Percentiles rank a stretch among this genome's conserved stretches.
phyloP scores from a whole-genome alignment of 2,113 vertebrate species.

The Psettodes erumei region DNA sequence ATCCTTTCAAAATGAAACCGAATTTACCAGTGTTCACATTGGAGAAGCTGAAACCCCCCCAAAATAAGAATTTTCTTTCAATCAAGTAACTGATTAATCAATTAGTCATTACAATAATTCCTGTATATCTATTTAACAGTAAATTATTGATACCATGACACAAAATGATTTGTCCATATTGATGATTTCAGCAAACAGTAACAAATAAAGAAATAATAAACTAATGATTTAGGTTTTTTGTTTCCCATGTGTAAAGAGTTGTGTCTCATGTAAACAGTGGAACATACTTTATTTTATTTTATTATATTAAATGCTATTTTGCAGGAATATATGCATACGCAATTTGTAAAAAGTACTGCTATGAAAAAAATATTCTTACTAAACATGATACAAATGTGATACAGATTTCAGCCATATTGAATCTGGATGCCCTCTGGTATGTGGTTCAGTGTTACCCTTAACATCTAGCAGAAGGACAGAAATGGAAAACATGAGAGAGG shows the following conservation, averaged over 20 bases:
- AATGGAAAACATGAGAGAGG: conserved; percentile 31
- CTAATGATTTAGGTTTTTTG: not conserved
- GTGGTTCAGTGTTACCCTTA: conserved; percentile 34
- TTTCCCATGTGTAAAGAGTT: not conserved
- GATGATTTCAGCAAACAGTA: not conserved
- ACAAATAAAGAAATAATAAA: not conserved
- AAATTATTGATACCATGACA: not conserved
- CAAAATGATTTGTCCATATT: not conserved
- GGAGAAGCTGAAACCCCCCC: not conserved
- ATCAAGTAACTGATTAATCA: not conserved
- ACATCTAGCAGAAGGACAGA: conserved; percentile 13
- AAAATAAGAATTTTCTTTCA: too few species aligned
- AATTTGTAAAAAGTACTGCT: not conserved
- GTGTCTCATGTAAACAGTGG: not conserved
- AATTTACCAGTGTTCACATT: not conserved
- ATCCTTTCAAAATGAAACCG: not conserved
- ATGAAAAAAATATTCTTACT: not conserved
- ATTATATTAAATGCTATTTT: not conserved
- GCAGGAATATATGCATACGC: not conserved
- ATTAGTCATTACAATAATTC: not conserved
- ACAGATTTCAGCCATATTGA: not conserved
- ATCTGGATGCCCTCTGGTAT: not conserved
- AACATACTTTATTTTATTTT: not conserved
- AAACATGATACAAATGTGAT: not conserved
- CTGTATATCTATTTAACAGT: not conserved